Conservation (phyloP, 2,113 vertebrate species). For the Urocitellus parryii region DNA sequence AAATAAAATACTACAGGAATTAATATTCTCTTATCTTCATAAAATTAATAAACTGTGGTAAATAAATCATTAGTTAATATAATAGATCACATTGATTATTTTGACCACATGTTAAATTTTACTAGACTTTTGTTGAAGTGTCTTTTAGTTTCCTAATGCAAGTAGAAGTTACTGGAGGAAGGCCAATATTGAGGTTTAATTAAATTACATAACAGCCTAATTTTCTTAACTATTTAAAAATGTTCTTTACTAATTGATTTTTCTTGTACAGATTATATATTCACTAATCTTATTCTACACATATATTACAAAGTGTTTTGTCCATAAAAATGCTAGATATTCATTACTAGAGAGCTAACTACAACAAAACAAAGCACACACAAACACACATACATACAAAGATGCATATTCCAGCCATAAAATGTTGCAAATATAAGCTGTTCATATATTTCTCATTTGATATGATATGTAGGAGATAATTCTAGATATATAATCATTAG, state of each 20-base stretch:
- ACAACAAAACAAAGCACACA: background rate
- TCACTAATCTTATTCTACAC: constrained; percentile 7
- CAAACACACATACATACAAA: background rate
- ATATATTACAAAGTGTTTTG: background rate
- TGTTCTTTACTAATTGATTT: background rate
- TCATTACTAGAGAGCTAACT: background rate
- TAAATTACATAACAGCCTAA: background rate
- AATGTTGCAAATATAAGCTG: background rate
- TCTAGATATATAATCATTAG: background rate
- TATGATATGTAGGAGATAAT: constrained; percentile 8
- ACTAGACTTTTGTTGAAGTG: background rate
- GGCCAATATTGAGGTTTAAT: background rate
- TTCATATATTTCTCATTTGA: constrained; percentile 39
- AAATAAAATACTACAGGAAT: constrained; percentile 1
- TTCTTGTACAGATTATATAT: constrained; percentile 33
- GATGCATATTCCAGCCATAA: background rate
- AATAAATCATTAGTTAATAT: constrained; percentile 22
- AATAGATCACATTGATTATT: constrained; percentile 16
- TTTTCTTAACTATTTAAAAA: constrained; percentile 30
- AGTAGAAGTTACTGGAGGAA: background rate
- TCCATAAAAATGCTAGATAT: background rate
- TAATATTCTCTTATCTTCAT: background rate
- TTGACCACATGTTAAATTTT: constrained; percentile 35
- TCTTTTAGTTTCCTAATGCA: background rate
- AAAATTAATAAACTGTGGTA: constrained; percentile 46